Base-by-base conservation (phyloP, 2,888 invertebrate genomes). In the Cheilosia scutellata region DNA sequence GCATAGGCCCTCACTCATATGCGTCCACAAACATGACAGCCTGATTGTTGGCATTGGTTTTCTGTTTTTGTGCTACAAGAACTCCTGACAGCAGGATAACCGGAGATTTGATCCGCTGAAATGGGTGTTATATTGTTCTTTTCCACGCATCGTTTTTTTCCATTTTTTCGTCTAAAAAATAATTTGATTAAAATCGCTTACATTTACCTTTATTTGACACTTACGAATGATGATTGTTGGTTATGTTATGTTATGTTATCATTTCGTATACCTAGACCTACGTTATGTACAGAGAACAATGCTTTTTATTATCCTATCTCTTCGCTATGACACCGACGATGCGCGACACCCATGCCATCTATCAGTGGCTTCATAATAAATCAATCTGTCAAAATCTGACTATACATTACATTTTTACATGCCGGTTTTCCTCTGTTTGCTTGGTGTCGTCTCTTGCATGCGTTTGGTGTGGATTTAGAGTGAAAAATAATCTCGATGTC, bases 361-460 rank as follows among this genome's bases (percentile, higher is more conserved):
- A 83, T 83, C 83, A 79, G 68, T 53, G 51, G 63, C 37, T 51
- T 68, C 31, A 63, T 65, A 79, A 84, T 84, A 84, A 84, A 84
- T 84, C 83, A 84, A 84, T 79, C 83, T 79, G 79, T 79, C 83
- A 84, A 29, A 75, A 84, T 84, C 70, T 75, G 79, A 84, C 79
- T 79, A 75, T 74, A 75, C 74, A 70, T 79, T 53, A 75, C 68
- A 72, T 79, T 84, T 83, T 65, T 75, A 63, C 79, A 68, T 79
- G 25, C 63, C 16, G 37, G 42, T 70, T 68, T 74, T 42, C 20
- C 49, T 79, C 27, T 57, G 47, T 44, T 27, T 66, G 60, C 42
- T 27, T 62, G 49, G 33, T 55, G 27, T 9, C 40, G 7, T n/a
- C 16, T 11, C 6, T 11, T 40, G 25, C 60, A 42, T 27, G 13